phyloP scores from a whole-genome alignment of 64 coral and sea anemone genomes.

The Montipora cactus region DNA sequence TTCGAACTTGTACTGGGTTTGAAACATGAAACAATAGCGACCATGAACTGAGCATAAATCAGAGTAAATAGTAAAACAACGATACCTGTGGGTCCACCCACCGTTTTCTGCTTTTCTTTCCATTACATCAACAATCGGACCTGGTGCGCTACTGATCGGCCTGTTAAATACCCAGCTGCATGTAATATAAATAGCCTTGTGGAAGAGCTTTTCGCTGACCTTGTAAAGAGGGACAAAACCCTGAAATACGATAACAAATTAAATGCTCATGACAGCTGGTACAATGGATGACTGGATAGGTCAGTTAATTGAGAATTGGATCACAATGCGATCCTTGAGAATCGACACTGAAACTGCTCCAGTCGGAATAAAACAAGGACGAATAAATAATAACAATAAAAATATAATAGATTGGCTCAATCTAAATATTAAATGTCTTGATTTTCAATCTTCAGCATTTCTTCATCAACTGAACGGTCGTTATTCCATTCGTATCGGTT shows the following conservation, averaged over 20 bases:
- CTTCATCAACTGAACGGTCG: too few relatives aligned
- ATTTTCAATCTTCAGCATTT: too few relatives aligned
- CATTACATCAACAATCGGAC: slow-evolving; percentile 81
- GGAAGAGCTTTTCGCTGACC: slow-evolving; percentile 93
- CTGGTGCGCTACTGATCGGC: slow-evolving; percentile 89
- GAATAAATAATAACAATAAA: too few relatives aligned
- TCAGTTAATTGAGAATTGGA: background rate
- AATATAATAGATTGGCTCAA: too few relatives aligned
- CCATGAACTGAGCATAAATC: too few relatives aligned
- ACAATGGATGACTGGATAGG: slow-evolving; percentile 84
- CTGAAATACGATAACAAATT: slow-evolving; percentile 83
- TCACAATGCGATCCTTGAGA: too few relatives aligned
- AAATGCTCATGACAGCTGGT: slow-evolving; percentile 91
- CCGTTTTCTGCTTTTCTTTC: slow-evolving; percentile 75
- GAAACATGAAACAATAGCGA: too few relatives aligned
- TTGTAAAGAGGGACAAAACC: slow-evolving; percentile 95
- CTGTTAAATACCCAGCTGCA: slow-evolving; percentile 89
- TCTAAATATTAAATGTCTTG: too few relatives aligned
- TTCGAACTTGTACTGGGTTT: too few relatives aligned
- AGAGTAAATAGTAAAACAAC: background rate
- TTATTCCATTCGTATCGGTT: too few relatives aligned
- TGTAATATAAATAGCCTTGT: slow-evolving; percentile 81
- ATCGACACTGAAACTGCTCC: too few relatives aligned
- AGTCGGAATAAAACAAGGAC: too few relatives aligned
- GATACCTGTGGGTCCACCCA: slow-evolving; percentile 91